These are phyloP conservation scores for Chrysemys picta DNA, from an alignment of 2,113 vertebrate genomes.

Conservation along the genomic window DNA sequence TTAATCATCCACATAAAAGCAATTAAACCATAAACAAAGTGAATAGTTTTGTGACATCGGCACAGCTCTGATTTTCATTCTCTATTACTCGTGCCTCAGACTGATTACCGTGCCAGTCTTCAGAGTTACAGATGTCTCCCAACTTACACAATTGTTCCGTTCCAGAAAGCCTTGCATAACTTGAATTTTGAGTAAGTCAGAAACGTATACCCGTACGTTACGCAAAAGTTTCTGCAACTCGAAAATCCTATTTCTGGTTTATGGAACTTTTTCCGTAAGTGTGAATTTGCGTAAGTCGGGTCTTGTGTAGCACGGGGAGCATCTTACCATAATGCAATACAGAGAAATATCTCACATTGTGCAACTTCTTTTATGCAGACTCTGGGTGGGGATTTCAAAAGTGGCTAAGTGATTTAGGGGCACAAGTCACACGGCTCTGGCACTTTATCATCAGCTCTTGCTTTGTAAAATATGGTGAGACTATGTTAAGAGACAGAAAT, in stretches of 20 bases:
- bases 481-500: not conserved
- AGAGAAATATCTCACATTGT: not conserved
- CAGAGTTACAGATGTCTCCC: accelerated
- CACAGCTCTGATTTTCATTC: not conserved
- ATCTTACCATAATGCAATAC: not conserved
- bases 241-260: too few relatives aligned
- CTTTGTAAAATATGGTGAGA: not conserved
- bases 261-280: too few relatives aligned
- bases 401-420: not conserved
- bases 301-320: too few relatives aligned
- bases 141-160: too few relatives aligned
- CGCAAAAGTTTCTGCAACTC: too few relatives aligned
- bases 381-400: not conserved
- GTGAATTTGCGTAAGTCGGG: too few relatives aligned
- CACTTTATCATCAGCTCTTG: not conserved
- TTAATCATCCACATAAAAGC: not conserved
- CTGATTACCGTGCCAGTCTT: not conserved
- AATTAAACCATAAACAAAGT: not conserved
- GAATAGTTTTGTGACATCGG: not conserved
- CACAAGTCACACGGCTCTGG: not conserved
- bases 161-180: too few relatives aligned
- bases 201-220: too few relatives aligned
- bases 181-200: too few relatives aligned
- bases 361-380: not conserved
- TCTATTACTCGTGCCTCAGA: constrained; percentile 24